These are phyloP conservation scores for Tineola bisselliella DNA, from an alignment of 2,888 invertebrate genomes.

Conservation along the genomic window DNA sequence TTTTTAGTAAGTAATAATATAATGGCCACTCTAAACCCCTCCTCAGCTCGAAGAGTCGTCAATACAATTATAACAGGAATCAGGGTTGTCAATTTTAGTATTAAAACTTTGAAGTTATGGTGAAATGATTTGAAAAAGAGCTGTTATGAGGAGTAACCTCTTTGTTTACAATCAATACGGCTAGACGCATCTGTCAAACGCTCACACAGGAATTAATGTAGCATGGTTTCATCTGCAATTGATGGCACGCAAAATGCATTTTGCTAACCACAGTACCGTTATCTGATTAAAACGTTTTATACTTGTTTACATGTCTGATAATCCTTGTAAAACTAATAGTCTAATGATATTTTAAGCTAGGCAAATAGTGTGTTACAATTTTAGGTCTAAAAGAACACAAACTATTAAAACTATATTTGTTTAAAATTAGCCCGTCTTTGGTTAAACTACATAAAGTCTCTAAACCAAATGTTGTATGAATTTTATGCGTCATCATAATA, in stretches of 20 bases:
- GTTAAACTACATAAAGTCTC: too few relatives aligned
- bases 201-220: conserved; percentile 37
- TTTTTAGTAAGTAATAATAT: too few relatives aligned
- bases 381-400: neutral
- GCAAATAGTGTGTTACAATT: neutral
- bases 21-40: too few relatives aligned
- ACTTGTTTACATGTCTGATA: neutral
- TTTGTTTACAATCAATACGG: conserved; percentile 37
- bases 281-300: neutral
- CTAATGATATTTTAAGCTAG: neutral
- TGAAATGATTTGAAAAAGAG: too few relatives aligned
- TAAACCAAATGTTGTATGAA: too few relatives aligned
- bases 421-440: too few relatives aligned
- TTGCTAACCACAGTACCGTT: neutral
- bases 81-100: too few relatives aligned
- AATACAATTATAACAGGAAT: too few relatives aligned
- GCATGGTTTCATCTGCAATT: conserved; percentile 23
- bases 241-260: neutral
- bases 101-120: too few relatives aligned
- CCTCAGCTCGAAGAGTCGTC: too few relatives aligned
- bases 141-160: neutral
- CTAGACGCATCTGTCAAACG: conserved; percentile 52
- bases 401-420: too few relatives aligned
- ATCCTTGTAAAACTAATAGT: neutral
- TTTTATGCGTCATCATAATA: too few relatives aligned